Evolutionary conservation across 1,140 invertebrate species (phyloP), one percentile per base, ranked within the genome.

Genomic region (Bombus polaris): DNA sequence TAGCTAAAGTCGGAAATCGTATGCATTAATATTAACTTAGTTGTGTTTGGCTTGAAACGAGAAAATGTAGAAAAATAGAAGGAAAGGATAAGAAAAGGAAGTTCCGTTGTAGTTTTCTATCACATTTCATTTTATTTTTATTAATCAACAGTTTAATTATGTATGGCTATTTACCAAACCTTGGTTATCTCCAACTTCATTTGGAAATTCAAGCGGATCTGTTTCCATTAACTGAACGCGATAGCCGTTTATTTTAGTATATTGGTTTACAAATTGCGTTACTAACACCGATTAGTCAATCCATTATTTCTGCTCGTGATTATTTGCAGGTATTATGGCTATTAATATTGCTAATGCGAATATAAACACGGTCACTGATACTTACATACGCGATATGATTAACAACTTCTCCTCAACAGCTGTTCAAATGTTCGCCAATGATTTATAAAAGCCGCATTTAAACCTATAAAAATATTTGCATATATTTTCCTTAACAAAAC

Each of bases 261-360:
- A 32, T 32, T 15, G 68, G 70, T 72, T 72, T 44, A 59, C 37
- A 59, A 73, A 81, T 81, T 42, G 53, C 47, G n/a, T 32, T 28
- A 15, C 35, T 42, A 44, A 72, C 62, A 59, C 70, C 32, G 47
- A 72, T 72, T 72, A 44, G 37, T 42, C 53, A 28, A 72, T 81
- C 68, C 18, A 81, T 81, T 81, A 81, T 73, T 62, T 57, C 47
- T 59, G 32, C 42, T 81, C 22, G 44, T 15, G 47, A 35, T 28
- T 39, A 70, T 78, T 78, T 35, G 37, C 25, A 25, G 65, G 25
- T 37, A 28, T 66, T 78, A 66, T 15, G 32, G 32, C 32, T 70
- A 80, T 70, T 25, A 80, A 37, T 35, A 68, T 70, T 70, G 18
- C 44, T 78, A 66, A 78, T 78, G 28, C 28, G 75, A 9, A 39